Conservation (phyloP, 2,797 vertebrate genomes). For the Nannoperca australis region DNA sequence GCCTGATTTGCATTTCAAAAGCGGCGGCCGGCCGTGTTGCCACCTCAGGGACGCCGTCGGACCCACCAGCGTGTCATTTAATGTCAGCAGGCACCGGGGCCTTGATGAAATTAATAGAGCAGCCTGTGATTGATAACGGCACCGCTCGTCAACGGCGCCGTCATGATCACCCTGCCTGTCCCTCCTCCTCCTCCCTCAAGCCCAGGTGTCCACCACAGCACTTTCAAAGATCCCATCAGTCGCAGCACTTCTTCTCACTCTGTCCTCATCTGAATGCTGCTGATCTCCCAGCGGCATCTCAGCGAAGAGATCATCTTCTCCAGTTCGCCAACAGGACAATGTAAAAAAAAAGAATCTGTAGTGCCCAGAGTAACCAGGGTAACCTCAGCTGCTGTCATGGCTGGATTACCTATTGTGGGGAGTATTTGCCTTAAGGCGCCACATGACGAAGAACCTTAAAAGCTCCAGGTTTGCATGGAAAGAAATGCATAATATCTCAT, state of each 20-base stretch:
- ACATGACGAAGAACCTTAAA: conserved; percentile 14
- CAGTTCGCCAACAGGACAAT: not conserved
- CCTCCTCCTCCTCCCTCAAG: conserved; percentile 3
- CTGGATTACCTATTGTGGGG: conserved; percentile 26
- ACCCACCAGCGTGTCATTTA: conserved; percentile 84
- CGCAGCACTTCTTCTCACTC: conserved; percentile 1
- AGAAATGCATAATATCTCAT: not conserved
- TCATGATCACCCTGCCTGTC: conserved; percentile 47
- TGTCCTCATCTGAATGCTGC: conserved; percentile 19
- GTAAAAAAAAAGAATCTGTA: not conserved
- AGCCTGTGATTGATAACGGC: conserved; percentile 86
- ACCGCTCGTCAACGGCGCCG: conserved; percentile 64
- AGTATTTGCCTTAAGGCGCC: not conserved
- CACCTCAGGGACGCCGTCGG: conserved; percentile 80
- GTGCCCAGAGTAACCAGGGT: conserved; percentile 32
- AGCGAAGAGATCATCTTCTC: conserved; percentile 22
- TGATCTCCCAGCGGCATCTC: conserved; percentile 24
- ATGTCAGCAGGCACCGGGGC: conserved; percentile 83
- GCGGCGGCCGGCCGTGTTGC: conserved; percentile 61
- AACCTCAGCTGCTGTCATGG: conserved; percentile 26
- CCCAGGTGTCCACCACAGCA: conserved; percentile 51
- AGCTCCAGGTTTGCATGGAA: not conserved
- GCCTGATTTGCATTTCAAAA: conserved; percentile 91
- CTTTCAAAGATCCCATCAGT: conserved; percentile 47
- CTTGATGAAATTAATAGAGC: conserved; percentile 89